Percentiles rank a stretch among this genome's conserved stretches.
Conservation (phyloP, 2,113 vertebrate genomes). For the Myiagra hebetior region DNA sequence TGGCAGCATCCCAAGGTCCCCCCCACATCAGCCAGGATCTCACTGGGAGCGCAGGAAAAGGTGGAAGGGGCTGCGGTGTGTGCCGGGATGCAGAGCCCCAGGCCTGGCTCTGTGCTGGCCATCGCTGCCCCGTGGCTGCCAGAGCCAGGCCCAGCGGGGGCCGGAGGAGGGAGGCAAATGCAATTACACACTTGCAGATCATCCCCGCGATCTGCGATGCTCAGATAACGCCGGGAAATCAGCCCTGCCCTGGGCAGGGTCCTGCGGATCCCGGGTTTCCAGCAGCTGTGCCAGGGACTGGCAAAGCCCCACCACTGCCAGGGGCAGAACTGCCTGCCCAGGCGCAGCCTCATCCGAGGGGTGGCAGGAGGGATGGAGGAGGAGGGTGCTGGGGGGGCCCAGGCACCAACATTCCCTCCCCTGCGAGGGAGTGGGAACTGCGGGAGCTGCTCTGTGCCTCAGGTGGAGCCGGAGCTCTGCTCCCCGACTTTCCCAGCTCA, state of each 20-base stretch:
- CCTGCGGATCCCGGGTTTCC: background rate
- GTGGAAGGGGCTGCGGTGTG: background rate
- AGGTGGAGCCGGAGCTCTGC: accelerated
- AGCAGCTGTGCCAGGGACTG: background rate
- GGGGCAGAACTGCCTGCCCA: background rate
- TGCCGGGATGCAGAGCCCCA: background rate
- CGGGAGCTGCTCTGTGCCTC: background rate
- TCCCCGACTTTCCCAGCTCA: background rate
- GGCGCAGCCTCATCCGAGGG: background rate
- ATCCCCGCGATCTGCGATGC: background rate
- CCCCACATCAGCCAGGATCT: accelerated
- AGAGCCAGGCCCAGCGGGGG: background rate
- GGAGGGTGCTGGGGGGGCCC: background rate
- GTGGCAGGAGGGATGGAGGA: background rate
- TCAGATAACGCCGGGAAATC: background rate
- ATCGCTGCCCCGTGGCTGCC: accelerated
- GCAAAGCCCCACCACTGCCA: background rate
- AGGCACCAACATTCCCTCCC: accelerated
- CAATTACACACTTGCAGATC: background rate
- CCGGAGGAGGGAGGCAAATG: background rate
- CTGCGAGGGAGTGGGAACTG: background rate
- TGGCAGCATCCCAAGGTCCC: background rate
- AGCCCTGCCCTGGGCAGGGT: background rate
- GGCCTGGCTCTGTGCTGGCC: background rate
- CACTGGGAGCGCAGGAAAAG: background rate